Conservation (phyloP, 2,113 vertebrate genomes). For the Turnix velox region DNA sequence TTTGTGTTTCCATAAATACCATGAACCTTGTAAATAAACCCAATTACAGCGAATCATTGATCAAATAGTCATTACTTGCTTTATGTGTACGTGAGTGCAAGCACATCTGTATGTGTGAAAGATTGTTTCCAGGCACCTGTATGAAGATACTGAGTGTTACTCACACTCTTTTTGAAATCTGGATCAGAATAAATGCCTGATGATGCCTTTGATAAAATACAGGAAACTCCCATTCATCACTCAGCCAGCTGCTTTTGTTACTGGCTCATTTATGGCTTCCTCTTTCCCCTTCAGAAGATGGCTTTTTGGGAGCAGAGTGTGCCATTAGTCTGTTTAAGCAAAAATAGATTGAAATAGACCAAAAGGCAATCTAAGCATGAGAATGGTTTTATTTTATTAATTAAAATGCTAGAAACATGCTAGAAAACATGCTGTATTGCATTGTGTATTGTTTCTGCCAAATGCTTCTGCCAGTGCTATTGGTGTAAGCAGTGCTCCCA, state of each 20-base stretch:
- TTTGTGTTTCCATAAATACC: neutral
- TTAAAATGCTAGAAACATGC: neutral
- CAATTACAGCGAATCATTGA: neutral
- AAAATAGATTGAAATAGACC: neutral
- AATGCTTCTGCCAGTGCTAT: neutral
- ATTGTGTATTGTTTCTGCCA: neutral
- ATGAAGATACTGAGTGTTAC: neutral
- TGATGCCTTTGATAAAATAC: neutral
- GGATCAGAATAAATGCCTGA: conserved; percentile 12
- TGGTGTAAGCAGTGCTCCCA: neutral
- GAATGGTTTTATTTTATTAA: neutral
- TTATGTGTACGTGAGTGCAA: neutral
- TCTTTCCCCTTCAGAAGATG: neutral
- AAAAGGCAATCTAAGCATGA: neutral
- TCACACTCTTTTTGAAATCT: neutral
- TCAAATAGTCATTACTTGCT: fast-evolving
- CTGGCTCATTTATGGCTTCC: conserved; percentile 10
- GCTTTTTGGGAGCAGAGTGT: neutral
- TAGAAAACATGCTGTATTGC: neutral
- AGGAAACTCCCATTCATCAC: conserved; percentile 19
- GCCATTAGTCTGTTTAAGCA: neutral
- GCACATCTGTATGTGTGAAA: neutral
- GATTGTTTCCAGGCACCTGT: conserved; percentile 22
- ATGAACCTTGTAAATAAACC: neutral
- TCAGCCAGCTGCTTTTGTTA: conserved; percentile 25